A percentile compares a stretch with the other conserved stretches of the same genome.
Conservation (phyloP, 2,113 vertebrate genomes). For the Xyrauchen texanus region DNA sequence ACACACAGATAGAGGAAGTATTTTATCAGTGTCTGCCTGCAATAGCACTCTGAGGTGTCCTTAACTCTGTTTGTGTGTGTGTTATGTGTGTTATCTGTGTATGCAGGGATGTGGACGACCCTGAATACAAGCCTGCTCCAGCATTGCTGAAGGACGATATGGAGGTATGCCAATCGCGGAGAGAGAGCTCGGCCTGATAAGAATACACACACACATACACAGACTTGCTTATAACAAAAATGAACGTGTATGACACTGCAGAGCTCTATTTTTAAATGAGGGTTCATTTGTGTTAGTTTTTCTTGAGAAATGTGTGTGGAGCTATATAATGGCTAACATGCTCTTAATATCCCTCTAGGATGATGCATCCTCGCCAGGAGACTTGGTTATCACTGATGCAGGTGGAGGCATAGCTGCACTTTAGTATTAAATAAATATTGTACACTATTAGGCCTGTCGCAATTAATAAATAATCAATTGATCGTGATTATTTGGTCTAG, state of each 20-base stretch:
- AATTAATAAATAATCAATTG: no score
- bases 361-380: slow-evolving; percentile 94
- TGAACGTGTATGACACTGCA: no score
- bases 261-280: no score
- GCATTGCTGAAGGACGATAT: slow-evolving; percentile 94
- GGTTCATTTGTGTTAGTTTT: no score
- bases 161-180: slow-evolving; percentile 77
- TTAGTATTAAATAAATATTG: no score
- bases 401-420: slow-evolving; percentile 70
- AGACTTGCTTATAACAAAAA: no score
- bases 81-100: slow-evolving; percentile 59
- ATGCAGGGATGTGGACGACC: slow-evolving; percentile 93
- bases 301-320: background rate
- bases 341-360: slow-evolving; percentile 71
- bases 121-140: slow-evolving; percentile 96
- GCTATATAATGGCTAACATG: background rate
- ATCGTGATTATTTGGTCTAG: no score
- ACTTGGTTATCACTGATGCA: slow-evolving; percentile 90
- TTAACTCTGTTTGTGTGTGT: slow-evolving; percentile 32
- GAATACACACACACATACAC: background rate
- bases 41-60: no score
- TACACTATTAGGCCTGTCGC: no score
- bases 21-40: slow-evolving; percentile 3
- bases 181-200: slow-evolving; percentile 3
- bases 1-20: background rate